These are phyloP conservation scores for Drosophila fulvimacula DNA, from an alignment of 2,888 invertebrate genomes.

Conservation along the genomic window DNA sequence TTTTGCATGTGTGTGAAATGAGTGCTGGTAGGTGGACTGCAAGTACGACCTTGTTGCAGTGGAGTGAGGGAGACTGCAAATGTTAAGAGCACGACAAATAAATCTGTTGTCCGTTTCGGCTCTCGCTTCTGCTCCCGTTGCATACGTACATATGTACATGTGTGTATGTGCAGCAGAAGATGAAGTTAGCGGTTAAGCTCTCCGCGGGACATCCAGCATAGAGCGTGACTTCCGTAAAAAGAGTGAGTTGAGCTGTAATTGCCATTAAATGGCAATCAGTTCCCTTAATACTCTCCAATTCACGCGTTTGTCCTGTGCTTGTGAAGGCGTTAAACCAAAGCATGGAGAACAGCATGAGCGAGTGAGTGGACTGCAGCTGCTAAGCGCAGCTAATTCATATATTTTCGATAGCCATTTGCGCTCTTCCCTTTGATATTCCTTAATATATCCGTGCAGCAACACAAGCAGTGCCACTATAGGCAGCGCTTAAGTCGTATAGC, in stretches of 20 bases:
- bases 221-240: not conserved
- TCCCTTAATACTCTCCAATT: not conserved
- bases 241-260: not conserved
- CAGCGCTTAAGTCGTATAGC: not conserved
- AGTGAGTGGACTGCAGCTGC: not conserved
- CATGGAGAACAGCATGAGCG: no score
- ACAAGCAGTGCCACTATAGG: not conserved
- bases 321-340: no score
- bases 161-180: not conserved
- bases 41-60: no score
- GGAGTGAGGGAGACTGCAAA: not conserved
- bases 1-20: not conserved
- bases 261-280: not conserved
- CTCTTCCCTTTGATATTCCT: not conserved
- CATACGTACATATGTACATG: not conserved
- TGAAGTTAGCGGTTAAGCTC: not conserved
- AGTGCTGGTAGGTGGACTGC: not conserved
- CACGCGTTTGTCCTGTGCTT: not conserved
- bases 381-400: not conserved
- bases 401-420: not conserved
- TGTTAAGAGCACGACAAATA: not conserved
- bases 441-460: not conserved
- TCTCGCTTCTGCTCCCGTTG: not conserved
- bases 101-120: not conserved
- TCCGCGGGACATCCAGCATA: not conserved